Percentiles rank a stretch among this genome's conserved stretches.
These are phyloP conservation scores for Peromyscus californicus DNA, from an alignment of 2,113 vertebrate species.

Conservation along the genomic window DNA sequence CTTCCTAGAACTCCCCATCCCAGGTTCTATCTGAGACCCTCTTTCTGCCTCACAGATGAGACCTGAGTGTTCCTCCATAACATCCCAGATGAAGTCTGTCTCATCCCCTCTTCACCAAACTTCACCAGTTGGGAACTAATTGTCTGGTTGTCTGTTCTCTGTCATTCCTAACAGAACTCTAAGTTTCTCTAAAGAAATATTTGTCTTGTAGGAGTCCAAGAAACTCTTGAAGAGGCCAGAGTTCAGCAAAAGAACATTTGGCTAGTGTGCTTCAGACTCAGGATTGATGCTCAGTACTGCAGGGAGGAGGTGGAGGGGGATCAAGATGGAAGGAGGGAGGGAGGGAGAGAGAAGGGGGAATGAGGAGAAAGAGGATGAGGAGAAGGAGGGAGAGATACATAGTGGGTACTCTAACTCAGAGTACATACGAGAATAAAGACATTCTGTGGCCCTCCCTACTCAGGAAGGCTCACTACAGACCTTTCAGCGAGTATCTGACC, in stretches of 20 bases:
- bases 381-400: neutral
- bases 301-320: neutral
- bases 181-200: conserved; percentile 24
- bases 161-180: neutral
- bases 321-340: too few relatives aligned
- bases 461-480: neutral
- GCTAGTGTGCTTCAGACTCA: too few relatives aligned
- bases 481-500: neutral
- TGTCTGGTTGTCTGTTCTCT: neutral
- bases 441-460: neutral
- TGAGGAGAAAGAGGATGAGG: neutral
- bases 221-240: neutral
- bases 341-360: neutral
- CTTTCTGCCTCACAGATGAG: neutral
- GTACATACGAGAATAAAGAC: neutral
- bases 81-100: neutral
- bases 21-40: neutral
- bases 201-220: neutral
- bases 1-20: neutral
- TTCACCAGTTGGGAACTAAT: neutral
- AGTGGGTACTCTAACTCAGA: neutral
- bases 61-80: neutral
- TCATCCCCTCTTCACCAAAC: neutral
- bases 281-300: neutral
- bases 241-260: neutral